Conservation (phyloP, 92 coral and sea anemone species). For the Umimayanthus kanabou region DNA sequence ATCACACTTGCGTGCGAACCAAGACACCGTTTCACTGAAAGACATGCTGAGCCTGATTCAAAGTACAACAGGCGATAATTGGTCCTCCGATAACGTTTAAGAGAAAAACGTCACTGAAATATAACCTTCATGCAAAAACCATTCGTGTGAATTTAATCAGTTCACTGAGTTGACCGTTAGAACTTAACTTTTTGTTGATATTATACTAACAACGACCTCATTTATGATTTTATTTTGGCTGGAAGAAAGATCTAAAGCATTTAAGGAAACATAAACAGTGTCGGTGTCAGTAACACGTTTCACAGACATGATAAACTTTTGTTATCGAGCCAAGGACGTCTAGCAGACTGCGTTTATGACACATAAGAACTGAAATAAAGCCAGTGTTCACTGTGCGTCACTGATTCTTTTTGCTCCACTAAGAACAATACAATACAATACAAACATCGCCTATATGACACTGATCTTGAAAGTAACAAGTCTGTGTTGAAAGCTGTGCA, state of each 20-base stretch:
- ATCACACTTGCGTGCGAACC: background rate
- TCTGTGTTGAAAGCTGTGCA: slow-evolving; percentile 42
- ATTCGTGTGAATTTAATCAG: background rate
- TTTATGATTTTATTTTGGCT: background rate
- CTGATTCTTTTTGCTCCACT: background rate
- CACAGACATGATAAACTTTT: slow-evolving; percentile 1
- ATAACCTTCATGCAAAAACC: background rate
- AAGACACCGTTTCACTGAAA: background rate
- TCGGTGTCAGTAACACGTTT: background rate
- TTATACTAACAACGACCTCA: background rate
- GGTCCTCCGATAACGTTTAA: background rate
- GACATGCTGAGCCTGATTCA: background rate
- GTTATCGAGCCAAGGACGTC: slow-evolving; percentile 25
- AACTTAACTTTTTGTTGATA: background rate
- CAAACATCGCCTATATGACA: slow-evolving; percentile 17
- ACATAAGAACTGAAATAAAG: background rate
- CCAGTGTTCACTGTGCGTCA: slow-evolving; percentile 23
- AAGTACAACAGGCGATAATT: background rate
- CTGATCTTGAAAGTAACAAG: slow-evolving; percentile 36
- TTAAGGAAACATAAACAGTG: background rate
- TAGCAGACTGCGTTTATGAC: slow-evolving; percentile 1
- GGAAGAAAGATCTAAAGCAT: background rate
- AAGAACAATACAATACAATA: background rate
- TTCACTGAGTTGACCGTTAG: background rate
- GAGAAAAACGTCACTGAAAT: background rate